Base-by-base conservation (phyloP, 2,797 vertebrate species). In the Sebastes trivittatus region DNA sequence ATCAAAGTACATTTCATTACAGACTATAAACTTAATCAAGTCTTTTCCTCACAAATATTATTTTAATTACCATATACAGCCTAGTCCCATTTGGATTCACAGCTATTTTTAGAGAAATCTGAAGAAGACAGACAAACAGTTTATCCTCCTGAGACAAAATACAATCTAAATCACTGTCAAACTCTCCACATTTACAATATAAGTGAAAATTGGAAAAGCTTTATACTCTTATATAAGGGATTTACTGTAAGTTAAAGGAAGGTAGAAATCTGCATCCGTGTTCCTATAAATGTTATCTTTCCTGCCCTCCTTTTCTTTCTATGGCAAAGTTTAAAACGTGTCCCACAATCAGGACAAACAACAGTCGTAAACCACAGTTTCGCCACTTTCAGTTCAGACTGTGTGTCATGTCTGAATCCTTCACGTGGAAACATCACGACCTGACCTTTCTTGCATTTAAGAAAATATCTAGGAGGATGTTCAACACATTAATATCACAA, bases 271-370 rank as follows among this genome's bases (percentile, higher is more conserved):
- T 20, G 9, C 56, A 16, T 61, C 13, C 5, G 11, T 59, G 20
- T 25, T 25, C 23, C 23, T 14, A 18, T 36, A 64, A 49, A 60
- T 60, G 58, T 68, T 70, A 72, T 82, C 66, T 68, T 46, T 36
- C 18, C 9, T 20, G 27, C 27, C 18, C 38, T 78, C 27, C 56
- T 42, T 58, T 6, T 34, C 11, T 10, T 9, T 55, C 14, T 23
- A 2, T 13, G 7, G 27, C 7, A 42, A 54, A 46, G 59, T 54
- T 81, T 81, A 32, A 23, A 32, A 36, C 22, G n/a, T 54, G 59
- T 34, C 54, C 4, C 70, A 34, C 36, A 52, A 84, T 76, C 71
- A 78, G 38, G n/a, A 55, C 72, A 80, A 80, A 78, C 14, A 80
- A 78, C 14, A 22, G 22, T 18, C 42, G 4, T 4, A 36, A 80